These are phyloP conservation scores for Arbacia lixula DNA, from an alignment of 53 echinoderm and acorn worm species.

Conservation along the genomic window DNA sequence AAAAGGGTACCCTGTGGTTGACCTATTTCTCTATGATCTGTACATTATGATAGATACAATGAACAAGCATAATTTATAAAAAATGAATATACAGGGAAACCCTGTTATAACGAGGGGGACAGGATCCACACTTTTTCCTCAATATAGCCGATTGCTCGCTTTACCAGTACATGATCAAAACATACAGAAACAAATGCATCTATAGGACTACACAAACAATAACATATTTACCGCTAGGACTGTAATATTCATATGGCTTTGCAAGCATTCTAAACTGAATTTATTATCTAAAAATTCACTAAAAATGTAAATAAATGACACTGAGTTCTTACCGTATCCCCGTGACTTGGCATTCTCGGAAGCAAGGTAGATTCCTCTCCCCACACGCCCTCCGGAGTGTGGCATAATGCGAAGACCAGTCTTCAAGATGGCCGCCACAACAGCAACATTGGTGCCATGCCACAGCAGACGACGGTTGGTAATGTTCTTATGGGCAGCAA, in stretches of 20 bases:
- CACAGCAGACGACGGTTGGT: constrained; percentile 87
- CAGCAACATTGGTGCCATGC: constrained; percentile 98
- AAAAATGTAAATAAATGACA: not conserved
- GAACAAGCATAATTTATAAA: no score
- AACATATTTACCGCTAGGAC: not conserved
- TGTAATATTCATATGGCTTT: not conserved
- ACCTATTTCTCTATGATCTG: no score
- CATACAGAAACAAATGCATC: not conserved
- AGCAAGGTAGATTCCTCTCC: constrained; percentile 88
- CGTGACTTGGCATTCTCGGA: constrained; percentile 89
- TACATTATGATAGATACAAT: no score
- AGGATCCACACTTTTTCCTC: no score
- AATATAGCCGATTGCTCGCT: no score
- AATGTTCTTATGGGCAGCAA: constrained; percentile 63
- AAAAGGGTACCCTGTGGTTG: no score
- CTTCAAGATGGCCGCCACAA: constrained; percentile 95
- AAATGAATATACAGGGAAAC: no score
- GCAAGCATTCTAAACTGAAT: not conserved
- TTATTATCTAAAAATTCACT: not conserved
- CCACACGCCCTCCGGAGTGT: constrained; percentile 94
- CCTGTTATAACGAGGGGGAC: no score
- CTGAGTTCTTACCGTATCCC: constrained; percentile 82
- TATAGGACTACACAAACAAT: not conserved
- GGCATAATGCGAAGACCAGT: constrained; percentile 96
- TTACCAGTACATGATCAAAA: no score